Base-by-base conservation (phyloP, 2,797 vertebrate genomes). In the Scyliorhinus canicula region DNA sequence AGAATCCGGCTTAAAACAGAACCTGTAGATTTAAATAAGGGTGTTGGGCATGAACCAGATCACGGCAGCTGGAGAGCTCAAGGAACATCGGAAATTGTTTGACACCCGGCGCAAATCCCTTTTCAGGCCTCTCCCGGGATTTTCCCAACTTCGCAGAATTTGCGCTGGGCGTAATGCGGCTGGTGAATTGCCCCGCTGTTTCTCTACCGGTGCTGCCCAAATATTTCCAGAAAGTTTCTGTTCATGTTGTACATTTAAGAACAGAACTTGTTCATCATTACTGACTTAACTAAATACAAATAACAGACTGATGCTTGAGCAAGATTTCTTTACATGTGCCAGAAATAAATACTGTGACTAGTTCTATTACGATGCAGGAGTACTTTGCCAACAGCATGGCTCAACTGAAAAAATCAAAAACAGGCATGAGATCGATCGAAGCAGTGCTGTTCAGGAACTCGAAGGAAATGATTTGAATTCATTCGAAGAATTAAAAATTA, bases 351-450 rank as follows among this genome's bases (percentile, higher is more conserved):
- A 99, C 98, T 0, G 98, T 98, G 95, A 99, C 97, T 44, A 99
- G 99, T 24, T 82, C 97, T 31, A 97, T 99, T 88, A 98, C 96
- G 8, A 98, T 99, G 96, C 98, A 98, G 96, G 98, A 99, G 96
- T 99, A 99, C 96, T 99, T 99, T 19, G 98, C 99, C 2, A 96
- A 98, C 96, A 97, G 98, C 65, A 98, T 99, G 98, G 98, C 98
- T 55, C 97, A 96, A 95, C 95, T 98, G 95, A 98, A 98, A 95
- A 97, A 96, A 5, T 14, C 24, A 52, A 94, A 94, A 94, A 12
- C 0, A 9, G 4, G 60, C 40, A 65, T 8, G 95, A 95, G 95
- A 12, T 26, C 74, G 71, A 95, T 60, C 67, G 93, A n/a, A 95
- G 88, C 0, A n/a, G 31, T 95, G 60, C 95, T 44, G 60, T 65